Evolutionary conservation across 2,888 invertebrate species (phyloP), one percentile per base, ranked within the genome.

Genomic region (Parthenolecanium corni): DNA sequence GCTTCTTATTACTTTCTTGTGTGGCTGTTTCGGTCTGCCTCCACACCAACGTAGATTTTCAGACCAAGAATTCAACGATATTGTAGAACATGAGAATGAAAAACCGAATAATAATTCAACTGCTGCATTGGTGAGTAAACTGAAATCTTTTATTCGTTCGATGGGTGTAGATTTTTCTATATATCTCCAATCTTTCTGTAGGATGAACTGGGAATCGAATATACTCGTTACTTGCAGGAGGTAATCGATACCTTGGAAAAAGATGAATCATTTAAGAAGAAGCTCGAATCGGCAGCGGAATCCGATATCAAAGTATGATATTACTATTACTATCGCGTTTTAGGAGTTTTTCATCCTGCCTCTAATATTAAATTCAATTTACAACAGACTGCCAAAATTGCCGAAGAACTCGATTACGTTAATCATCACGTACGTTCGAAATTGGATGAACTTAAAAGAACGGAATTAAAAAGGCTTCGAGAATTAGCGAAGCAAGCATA

Each of bases 371-470:
- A 9, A 14, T 36, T 24, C 11, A 16, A 67, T 65, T 58, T 69
- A 67, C 73, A 76, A 4, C 75, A 91, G 90, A 85, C 83, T 67
- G 95, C 95, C 0, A 88, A 88, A 74, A 92, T 96, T 68, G 92
- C 96, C 0, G 82, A 86, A 66, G 89, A 95, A 71, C 75, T 96
- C 64, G 89, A 93, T 70, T 87, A 87, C 72, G 93, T 94, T 0
- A 84, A 83, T 71, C 93, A 93, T 72, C 82, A 88, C 70, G 84
- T 96, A 0, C 80, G 96, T 67, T 83, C 86, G 0, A 84, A 85
- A 72, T 75, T 96, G 65, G 95, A 96, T 72, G 96, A 96, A 76
- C 80, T 95, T 47, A 96, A 96, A 74, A 79, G 96, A 47, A 79
- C 83, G 4, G 96, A 96, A 76, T 71, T 96, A 64, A 84, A 87